A percentile compares a stretch with the other conserved stretches of the same genome.
phyloP scores from a whole-genome alignment of 2,888 invertebrate genomes.

The Drosophila fulvimacula region DNA sequence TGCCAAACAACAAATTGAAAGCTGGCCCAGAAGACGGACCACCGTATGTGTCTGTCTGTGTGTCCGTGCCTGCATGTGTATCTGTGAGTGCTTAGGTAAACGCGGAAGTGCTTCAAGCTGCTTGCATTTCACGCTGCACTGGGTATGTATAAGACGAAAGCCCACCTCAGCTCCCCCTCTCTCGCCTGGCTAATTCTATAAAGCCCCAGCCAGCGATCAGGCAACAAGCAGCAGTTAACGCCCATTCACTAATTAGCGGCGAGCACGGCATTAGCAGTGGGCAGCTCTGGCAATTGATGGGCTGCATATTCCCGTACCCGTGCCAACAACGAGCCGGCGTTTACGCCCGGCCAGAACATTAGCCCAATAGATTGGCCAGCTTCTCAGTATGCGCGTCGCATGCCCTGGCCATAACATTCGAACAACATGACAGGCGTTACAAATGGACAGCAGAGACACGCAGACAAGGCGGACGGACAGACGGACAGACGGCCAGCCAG shows the following conservation, averaged over 20 bases:
- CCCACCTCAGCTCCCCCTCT: not conserved
- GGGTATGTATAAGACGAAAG: slow-evolving; percentile 22
- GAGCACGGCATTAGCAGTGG: slow-evolving; percentile 44
- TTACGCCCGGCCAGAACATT: slow-evolving; percentile 3
- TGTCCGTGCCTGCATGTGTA: not conserved
- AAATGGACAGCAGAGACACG: slow-evolving; percentile 30
- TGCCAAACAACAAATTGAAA: slow-evolving; percentile 3
- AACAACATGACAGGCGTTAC: slow-evolving; percentile 66
- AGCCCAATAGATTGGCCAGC: slow-evolving; percentile 7
- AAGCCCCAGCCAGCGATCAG: not conserved
- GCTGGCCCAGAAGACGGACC: not conserved
- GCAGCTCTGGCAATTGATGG: slow-evolving; percentile 4
- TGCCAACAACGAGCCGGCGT: slow-evolving; percentile 26
- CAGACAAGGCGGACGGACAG: not conserved
- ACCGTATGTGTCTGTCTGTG: not conserved
- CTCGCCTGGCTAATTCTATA: not conserved
- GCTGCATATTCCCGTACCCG: slow-evolving; percentile 8
- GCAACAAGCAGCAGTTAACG: slow-evolving; percentile 76
- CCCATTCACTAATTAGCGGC: slow-evolving; percentile 67
- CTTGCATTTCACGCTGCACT: slow-evolving; percentile 53
- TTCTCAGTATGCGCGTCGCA: slow-evolving; percentile 62
- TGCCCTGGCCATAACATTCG: slow-evolving; percentile 57
- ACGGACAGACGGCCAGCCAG: not conserved
- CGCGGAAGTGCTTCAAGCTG: slow-evolving; percentile 51
- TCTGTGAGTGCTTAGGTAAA: slow-evolving; percentile 21